Percentiles rank a stretch among this genome's conserved stretches.
These are phyloP conservation scores for Physella acuta DNA, from an alignment of 1,140 invertebrate genomes.

Conservation along the genomic window DNA sequence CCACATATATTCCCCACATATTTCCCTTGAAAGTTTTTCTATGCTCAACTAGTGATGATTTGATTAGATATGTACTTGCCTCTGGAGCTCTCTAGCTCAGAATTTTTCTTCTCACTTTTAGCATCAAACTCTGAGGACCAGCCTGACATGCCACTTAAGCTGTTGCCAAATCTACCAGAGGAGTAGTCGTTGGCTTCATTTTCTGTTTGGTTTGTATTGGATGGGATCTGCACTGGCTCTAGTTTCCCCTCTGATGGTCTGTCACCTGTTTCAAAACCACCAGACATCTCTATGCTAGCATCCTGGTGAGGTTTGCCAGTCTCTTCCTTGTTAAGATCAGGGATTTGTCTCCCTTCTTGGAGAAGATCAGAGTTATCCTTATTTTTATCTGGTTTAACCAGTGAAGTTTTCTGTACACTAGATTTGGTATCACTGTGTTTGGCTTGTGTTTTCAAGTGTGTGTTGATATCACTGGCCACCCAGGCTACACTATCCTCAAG, in stretches of 20 bases:
- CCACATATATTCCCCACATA: too few relatives aligned
- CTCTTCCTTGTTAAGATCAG: neutral
- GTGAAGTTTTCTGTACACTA: neutral
- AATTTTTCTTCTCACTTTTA: constrained; percentile 2
- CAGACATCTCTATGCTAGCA: neutral
- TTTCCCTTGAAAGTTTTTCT: too few relatives aligned
- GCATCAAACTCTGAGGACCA: constrained; percentile 66
- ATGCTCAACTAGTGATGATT: neutral
- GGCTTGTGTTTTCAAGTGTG: neutral
- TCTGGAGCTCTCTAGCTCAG: neutral
- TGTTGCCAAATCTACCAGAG: constrained; percentile 65
- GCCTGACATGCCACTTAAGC: constrained; percentile 67
- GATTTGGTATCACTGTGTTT: neutral
- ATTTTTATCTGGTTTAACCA: neutral
- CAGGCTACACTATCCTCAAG: neutral
- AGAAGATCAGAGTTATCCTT: neutral
- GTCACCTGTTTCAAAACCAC: too few relatives aligned
- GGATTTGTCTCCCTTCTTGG: neutral
- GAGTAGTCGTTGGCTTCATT: neutral
- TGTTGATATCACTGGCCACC: neutral
- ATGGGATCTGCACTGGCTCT: too few relatives aligned
- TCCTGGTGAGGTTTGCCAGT: neutral
- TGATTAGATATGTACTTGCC: neutral
- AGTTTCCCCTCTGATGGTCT: too few relatives aligned
- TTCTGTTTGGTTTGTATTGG: neutral